Evolutionary conservation across 2,113 vertebrate species (phyloP), one percentile per base, ranked within the genome.

Genomic region (Shinisaurus crocodilurus): DNA sequence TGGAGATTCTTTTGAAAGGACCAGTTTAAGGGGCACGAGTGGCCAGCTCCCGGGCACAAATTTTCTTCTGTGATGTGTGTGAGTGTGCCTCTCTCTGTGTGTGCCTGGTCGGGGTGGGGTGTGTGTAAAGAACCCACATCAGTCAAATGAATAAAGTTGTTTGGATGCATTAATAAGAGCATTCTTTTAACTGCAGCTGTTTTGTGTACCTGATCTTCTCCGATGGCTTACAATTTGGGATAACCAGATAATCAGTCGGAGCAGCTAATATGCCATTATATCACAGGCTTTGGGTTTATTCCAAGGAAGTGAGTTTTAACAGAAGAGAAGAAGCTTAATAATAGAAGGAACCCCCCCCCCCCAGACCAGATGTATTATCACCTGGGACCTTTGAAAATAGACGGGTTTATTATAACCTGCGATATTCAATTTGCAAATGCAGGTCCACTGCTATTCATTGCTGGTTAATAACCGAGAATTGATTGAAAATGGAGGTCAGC

Each of bases 381-480:
- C 20, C 91, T 50, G 79, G 89, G 90, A 89, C 83, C 90, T 86
- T 91, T 89, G 50, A 60, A 92, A 90, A 86, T 6, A 45, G 88
- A 65, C 0, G 76, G 91, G 85, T 77, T 95, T 93, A 89, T 93
- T 91, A 86, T 82, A 80, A 70, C 69, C 43, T 84, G 23, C 72
- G 75, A 37, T 88, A 37, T 92, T 91, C 95, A 93, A 89, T 93
- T 91, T 93, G 94, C 93, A 87, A 90, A 90, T 37, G 91, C 85
- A 34, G 87, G 69, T 93, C 93, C 84, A 20, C 0, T 27, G 88
- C 91, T 89, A 45, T 81, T 90, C 79, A 82, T 48, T 93, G 94
- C 90, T 79, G 85, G 93, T 65, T 94, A 93, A 95, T 93, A 93
- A 93, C 90, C 25, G 95, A 91, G 93, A 88, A 94, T 92, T 82